These are phyloP conservation scores for Mizuhopecten yessoensis DNA, from an alignment of 1,140 invertebrate genomes.

Conservation along the genomic window DNA sequence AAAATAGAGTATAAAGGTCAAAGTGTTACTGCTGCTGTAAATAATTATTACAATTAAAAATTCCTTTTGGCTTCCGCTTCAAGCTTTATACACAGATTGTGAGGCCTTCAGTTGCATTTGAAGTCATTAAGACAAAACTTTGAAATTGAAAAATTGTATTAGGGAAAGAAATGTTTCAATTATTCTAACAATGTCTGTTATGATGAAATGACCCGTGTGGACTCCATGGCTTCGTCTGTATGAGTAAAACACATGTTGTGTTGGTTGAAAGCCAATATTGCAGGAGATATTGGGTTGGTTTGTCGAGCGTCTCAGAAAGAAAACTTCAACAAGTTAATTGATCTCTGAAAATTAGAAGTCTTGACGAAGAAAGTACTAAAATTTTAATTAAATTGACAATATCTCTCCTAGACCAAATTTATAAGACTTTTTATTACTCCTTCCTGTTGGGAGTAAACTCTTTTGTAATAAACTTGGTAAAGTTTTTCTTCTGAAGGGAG, in stretches of 20 bases:
- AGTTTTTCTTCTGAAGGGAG: background rate
- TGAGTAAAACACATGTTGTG: background rate
- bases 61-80: background rate
- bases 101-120: background rate
- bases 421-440: background rate
- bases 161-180: background rate
- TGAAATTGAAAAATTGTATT: too few species aligned
- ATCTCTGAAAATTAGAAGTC: background rate
- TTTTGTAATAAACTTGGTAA: background rate
- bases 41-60: background rate
- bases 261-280: background rate
- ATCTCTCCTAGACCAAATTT: background rate
- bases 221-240: background rate
- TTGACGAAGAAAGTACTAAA: background rate
- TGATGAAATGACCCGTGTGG: background rate
- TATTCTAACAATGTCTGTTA: background rate
- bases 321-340: background rate
- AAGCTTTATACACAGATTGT: background rate
- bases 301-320: background rate
- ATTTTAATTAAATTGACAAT: slow-evolving; percentile 16
- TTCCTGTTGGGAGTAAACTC: slow-evolving; percentile 3
- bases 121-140: background rate
- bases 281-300: background rate
- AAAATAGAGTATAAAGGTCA: background rate
- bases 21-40: background rate